These are phyloP conservation scores for Hydrolagus colliei DNA, from an alignment of 2,797 vertebrate genomes.

Conservation along the genomic window DNA sequence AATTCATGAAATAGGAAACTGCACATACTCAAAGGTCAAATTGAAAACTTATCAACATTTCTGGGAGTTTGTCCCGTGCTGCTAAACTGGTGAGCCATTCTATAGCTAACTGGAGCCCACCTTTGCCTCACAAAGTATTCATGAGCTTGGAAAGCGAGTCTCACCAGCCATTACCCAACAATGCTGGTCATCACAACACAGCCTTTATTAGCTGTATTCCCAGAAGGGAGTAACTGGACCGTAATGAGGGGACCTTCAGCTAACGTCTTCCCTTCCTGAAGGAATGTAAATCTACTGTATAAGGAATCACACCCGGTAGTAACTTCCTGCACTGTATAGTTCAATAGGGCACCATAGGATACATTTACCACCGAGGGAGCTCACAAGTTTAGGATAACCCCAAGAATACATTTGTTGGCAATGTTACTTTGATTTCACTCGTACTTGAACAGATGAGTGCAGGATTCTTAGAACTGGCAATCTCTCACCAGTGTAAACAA, in stretches of 20 bases:
- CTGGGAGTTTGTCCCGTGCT: not conserved
- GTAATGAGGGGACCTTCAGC: not conserved
- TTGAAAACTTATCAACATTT: not conserved
- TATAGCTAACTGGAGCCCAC: not conserved
- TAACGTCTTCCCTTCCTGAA: not conserved
- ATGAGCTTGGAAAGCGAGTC: not conserved
- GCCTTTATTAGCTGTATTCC: not conserved
- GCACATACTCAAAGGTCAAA: not conserved
- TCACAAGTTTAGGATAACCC: not conserved
- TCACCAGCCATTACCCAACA: not conserved
- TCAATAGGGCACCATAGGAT: not conserved
- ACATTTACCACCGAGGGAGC: not conserved
- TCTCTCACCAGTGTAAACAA: not conserved
- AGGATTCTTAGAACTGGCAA: not conserved
- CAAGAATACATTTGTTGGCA: not conserved
- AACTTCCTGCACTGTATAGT: not conserved
- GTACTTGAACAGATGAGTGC: not conserved
- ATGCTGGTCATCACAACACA: not conserved
- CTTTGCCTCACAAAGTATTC: not conserved
- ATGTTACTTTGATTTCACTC: not conserved
- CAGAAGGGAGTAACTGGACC: not conserved
- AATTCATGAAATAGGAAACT: not conserved
- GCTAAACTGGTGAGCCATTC: not conserved
- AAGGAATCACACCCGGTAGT: not conserved
- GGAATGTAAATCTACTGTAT: not conserved